Evolutionary conservation across 2,888 invertebrate genomes (phyloP).

Genomic region (Nudaria mundana): DNA sequence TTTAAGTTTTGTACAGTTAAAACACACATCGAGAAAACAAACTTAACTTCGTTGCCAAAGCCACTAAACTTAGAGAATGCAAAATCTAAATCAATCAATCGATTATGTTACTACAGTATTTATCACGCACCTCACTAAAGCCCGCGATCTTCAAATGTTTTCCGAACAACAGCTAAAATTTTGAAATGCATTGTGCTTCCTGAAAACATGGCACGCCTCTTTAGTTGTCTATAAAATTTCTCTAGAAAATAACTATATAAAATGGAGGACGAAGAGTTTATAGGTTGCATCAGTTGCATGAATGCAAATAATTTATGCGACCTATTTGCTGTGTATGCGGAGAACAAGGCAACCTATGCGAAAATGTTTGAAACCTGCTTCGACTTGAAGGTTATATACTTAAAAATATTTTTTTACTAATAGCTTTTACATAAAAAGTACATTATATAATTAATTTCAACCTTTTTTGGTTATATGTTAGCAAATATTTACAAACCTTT

Average conservation of each 20-base stretch:
- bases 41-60: no score
- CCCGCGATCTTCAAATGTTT: slow-evolving; percentile 35
- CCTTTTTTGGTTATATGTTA: slow-evolving; percentile 10
- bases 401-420: slow-evolving; percentile 20
- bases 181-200: slow-evolving; percentile 20
- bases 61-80: no score
- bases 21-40: no score
- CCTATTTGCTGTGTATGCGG: slow-evolving; percentile 71
- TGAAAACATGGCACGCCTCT: slow-evolving; percentile 35
- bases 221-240: slow-evolving; percentile 29
- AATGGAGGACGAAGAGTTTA: slow-evolving; percentile 69
- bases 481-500: background rate
- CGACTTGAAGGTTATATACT: slow-evolving; percentile 60
- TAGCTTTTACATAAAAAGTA: slow-evolving; percentile 22
- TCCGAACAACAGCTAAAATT: slow-evolving; percentile 12
- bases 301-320: slow-evolving; percentile 71
- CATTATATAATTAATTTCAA: slow-evolving; percentile 3
- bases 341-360: slow-evolving; percentile 67
- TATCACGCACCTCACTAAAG: no score
- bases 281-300: slow-evolving; percentile 78
- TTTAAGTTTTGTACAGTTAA: no score
- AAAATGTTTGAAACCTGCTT: slow-evolving; percentile 74
- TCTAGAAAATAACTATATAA: slow-evolving; percentile 30
- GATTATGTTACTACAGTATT: no score
- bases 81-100: no score